Evolutionary conservation across 2,888 invertebrate genomes (phyloP), one percentile per base, ranked within the genome.

Genomic region (Diogma glabrata): DNA sequence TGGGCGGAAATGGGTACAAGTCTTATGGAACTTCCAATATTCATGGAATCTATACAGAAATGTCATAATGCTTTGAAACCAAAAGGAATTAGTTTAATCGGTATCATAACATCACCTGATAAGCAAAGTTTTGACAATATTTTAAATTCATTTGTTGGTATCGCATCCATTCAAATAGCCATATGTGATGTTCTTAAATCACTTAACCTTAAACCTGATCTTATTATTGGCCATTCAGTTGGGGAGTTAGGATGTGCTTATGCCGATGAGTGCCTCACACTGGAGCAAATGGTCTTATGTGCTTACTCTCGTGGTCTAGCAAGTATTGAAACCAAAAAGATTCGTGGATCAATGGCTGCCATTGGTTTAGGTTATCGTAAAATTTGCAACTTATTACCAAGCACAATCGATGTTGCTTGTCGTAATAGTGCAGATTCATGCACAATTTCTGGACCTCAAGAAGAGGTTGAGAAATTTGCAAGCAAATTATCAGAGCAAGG

Each of bases 241-340:
- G 96, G 96, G 19, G 96, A 96, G 67, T 73, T 96, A 6, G 93
- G 90, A 1, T 95, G 96, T 67, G 93, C 89, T 0, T 96, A 96
- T 71, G 93, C 92, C 3, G 96, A 96, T 66, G 92, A 89, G 1
- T 87, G 89, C 58, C 78, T 95, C 58, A 88, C 90, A 0, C 80
- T 84, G 0, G 87, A 91, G 61, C 85, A 94, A 71, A 86, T 88
- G 74, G 82, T 94, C 53, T 69, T 90, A 8, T 77, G 84, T 0
- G 85, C 93, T 0, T 92, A 91, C 67, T 86, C 84, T 65, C 75
- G 92, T 60, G 91, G 90, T 1, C 72, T 78, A 54, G 84, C 86
- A 2, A 84, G 85, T 22, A 64, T 83, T 12, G 84, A 87, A 57
- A 78, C 82, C 0, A 72, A 76, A 3, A 73, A 86, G 58, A 79